Evolutionary conservation across 2,888 invertebrate species (phyloP).

Genomic region (Chouioia cunea): DNA sequence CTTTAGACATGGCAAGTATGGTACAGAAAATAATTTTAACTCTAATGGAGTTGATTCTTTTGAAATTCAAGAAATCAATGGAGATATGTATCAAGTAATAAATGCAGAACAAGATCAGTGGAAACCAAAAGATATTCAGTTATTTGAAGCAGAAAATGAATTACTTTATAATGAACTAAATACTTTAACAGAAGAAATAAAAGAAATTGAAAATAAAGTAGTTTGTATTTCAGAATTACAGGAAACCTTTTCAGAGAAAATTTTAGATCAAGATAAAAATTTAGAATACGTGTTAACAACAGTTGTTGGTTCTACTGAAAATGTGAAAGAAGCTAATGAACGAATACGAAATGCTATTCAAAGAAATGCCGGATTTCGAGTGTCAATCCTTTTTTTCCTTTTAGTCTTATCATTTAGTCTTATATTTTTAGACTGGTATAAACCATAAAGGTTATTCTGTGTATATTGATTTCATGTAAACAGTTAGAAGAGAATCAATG

Average conservation of each 20-base stretch:
- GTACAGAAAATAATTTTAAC: background rate
- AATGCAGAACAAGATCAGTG: slow-evolving; percentile 78
- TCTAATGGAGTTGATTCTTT: slow-evolving; percentile 57
- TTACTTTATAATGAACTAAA: slow-evolving; percentile 89
- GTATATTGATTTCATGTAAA: slow-evolving; percentile 1
- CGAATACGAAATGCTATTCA: slow-evolving; percentile 97
- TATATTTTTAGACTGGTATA: slow-evolving; percentile 98
- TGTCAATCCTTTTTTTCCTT: slow-evolving; percentile 95
- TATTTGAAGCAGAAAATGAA: slow-evolving; percentile 93
- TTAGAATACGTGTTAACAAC: slow-evolving; percentile 91
- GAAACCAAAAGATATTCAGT: slow-evolving; percentile 89
- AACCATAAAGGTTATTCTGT: slow-evolving; percentile 82
- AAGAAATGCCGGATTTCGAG: slow-evolving; percentile 93
- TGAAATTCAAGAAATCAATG: slow-evolving; percentile 64
- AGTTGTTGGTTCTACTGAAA: slow-evolving; percentile 93
- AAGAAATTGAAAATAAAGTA: slow-evolving; percentile 91
- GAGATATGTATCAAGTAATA: slow-evolving; percentile 53
- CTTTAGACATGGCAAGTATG: background rate
- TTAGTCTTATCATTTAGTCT: slow-evolving; percentile 96
- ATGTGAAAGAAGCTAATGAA: slow-evolving; percentile 96
- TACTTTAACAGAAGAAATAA: slow-evolving; percentile 90
- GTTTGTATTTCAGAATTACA: slow-evolving; percentile 96
- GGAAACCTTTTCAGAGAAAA: slow-evolving; percentile 95
- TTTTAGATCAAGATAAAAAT: slow-evolving; percentile 93
- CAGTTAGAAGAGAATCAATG: too few relatives aligned